Evolutionary conservation across 2,797 vertebrate genomes (phyloP).

Genomic region (Pseudocheirus occidentalis): DNA sequence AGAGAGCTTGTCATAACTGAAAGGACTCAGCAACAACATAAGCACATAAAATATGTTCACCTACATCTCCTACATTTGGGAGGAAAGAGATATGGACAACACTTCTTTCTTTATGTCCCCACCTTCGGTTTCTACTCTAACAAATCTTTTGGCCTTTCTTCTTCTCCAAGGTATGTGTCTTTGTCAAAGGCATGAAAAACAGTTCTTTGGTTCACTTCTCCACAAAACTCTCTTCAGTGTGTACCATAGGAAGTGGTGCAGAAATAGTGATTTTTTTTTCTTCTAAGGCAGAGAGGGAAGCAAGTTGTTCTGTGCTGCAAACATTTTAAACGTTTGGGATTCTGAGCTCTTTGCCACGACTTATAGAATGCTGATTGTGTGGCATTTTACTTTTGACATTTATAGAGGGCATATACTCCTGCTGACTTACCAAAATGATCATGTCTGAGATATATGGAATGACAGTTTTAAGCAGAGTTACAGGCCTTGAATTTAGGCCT

Average conservation of each 20-base stretch:
- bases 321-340: slow-evolving; percentile 36
- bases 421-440: slow-evolving; percentile 61
- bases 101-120: background rate
- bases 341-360: slow-evolving; percentile 44
- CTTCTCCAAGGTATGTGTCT: background rate
- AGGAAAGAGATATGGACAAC: background rate
- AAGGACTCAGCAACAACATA: background rate
- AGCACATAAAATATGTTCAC: background rate
- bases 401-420: slow-evolving; percentile 55
- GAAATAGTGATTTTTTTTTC: slow-evolving; percentile 46
- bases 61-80: background rate
- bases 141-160: background rate
- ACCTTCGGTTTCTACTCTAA: background rate
- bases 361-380: slow-evolving; percentile 65
- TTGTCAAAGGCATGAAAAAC: slow-evolving; percentile 50
- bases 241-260: background rate
- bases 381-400: slow-evolving; percentile 66
- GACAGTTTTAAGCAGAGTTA: slow-evolving; percentile 42
- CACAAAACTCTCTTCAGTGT: background rate
- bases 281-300: slow-evolving; percentile 27
- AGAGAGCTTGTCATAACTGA: background rate
- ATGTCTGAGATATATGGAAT: slow-evolving; percentile 50
- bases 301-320: slow-evolving; percentile 18
- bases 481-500: slow-evolving; percentile 54
- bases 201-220: slow-evolving; percentile 33